A percentile compares a stretch with the other conserved stretches of the same genome.
phyloP scores from a whole-genome alignment of 2,113 vertebrate species.

The Rutilus rutilus region DNA sequence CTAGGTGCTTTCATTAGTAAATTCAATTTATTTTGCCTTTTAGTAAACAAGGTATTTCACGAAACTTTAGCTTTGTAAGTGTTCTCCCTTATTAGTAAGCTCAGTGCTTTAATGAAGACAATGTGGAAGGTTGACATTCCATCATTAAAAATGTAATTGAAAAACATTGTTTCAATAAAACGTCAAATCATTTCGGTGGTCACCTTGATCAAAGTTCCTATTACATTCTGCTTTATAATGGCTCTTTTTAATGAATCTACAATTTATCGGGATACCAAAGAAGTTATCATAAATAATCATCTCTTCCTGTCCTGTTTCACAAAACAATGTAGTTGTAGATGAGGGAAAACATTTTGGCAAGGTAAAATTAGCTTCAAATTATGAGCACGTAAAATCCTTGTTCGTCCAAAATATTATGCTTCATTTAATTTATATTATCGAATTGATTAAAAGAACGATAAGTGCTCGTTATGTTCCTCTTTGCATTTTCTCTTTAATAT shows the following conservation, averaged over 20 bases:
- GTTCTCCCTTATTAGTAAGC: not conserved
- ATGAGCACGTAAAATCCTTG: constrained; percentile 72
- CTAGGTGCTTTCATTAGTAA: too few relatives aligned
- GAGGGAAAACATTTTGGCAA: constrained; percentile 60
- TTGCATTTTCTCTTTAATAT: not conserved
- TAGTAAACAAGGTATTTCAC: not conserved
- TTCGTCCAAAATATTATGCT: constrained; percentile 71
- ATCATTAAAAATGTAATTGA: not conserved
- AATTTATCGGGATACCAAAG: not conserved
- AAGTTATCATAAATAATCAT: not conserved
- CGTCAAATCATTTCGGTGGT: not conserved
- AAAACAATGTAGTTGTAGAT: not conserved
- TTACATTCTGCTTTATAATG: constrained; percentile 19
- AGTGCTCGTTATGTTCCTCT: constrained; percentile 62
- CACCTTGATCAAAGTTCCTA: constrained; percentile 19
- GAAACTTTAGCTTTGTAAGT: not conserved
- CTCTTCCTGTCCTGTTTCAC: not conserved
- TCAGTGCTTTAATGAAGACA: not conserved
- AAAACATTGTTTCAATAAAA: not conserved
- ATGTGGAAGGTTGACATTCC: not conserved
- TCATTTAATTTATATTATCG: constrained; percentile 76
- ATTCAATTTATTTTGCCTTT: not conserved
- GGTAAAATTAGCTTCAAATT: constrained; percentile 71
- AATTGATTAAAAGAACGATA: constrained; percentile 71
- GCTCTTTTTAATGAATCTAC: not conserved